Evolutionary conservation across 2,888 invertebrate species (phyloP).

Genomic region (Sarcophaga variegata): DNA sequence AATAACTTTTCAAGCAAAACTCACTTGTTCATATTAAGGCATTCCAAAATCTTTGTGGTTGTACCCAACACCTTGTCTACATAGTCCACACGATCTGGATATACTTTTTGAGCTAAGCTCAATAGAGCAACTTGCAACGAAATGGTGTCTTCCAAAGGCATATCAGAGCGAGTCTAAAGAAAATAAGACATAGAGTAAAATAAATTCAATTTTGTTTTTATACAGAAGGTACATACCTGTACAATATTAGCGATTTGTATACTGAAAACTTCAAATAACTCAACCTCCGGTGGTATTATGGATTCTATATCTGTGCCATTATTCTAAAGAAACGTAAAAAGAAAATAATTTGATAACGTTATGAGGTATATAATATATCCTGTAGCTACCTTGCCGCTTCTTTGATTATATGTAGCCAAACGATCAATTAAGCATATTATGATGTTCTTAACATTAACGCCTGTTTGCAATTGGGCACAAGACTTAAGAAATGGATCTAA

Average conservation of each 20-base stretch:
- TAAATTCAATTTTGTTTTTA: background rate
- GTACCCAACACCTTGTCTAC: conserved; percentile 97
- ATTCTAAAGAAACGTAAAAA: conserved; percentile 71
- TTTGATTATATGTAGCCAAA: conserved; percentile 91
- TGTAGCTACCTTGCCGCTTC: conserved; percentile 83
- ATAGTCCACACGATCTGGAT: conserved; percentile 96
- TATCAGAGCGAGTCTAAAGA: conserved; percentile 91
- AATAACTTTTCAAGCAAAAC: conserved; percentile 31
- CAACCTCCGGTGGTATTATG: conserved; percentile 91
- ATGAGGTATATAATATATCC: background rate
- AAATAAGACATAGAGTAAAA: background rate
- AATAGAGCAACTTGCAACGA: conserved; percentile 97
- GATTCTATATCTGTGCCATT: conserved; percentile 83
- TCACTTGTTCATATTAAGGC: conserved; percentile 92
- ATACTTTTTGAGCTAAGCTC: conserved; percentile 97
- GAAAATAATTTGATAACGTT: background rate
- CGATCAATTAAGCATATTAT: conserved; percentile 98
- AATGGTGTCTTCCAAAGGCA: conserved; percentile 97
- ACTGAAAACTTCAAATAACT: conserved; percentile 98
- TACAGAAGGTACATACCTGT: conserved; percentile 85
- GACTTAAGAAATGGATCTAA: conserved; percentile 97
- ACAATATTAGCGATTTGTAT: conserved; percentile 98
- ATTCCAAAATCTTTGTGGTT: conserved; percentile 94
- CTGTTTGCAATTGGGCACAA: conserved; percentile 96
- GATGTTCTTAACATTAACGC: conserved; percentile 98